phyloP scores from a whole-genome alignment of 2,113 vertebrate genomes.

The Erythrocercus mccallii region DNA sequence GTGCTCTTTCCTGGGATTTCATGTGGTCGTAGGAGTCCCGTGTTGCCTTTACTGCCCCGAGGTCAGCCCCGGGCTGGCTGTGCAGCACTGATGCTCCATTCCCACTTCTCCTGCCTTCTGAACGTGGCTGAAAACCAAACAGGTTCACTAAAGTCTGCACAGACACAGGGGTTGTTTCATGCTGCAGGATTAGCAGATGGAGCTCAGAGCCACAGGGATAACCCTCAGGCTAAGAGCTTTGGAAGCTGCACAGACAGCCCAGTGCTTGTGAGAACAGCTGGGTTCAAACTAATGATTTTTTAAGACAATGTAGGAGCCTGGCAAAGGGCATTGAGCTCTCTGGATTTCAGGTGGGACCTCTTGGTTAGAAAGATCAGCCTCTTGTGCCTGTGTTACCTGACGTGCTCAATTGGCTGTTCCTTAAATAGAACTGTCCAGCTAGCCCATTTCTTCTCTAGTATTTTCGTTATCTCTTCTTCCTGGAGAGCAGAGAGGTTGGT shows the following conservation, averaged over 20 bases:
- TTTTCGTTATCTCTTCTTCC: slow-evolving; percentile 56
- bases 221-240: background rate
- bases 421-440: slow-evolving; percentile 72
- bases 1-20: background rate
- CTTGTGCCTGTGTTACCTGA: slow-evolving; percentile 73
- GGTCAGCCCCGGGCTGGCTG: background rate
- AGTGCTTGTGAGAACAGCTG: background rate
- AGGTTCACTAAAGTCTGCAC: accelerated
- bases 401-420: slow-evolving; percentile 66
- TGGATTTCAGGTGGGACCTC: background rate
- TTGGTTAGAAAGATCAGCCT: background rate
- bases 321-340: background rate
- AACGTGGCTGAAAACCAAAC: accelerated
- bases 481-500: background rate
- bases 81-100: background rate
- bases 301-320: background rate
- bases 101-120: background rate
- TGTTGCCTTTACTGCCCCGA: background rate
- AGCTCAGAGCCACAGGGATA: background rate
- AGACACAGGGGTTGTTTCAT: accelerated
- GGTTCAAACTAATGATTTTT: background rate
- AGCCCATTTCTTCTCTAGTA: slow-evolving; percentile 75
- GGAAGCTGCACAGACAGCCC: background rate
- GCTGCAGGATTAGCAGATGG: background rate
- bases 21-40: background rate